phyloP scores from a whole-genome alignment of 2,113 vertebrate genomes.

The Oceanodroma tethys region DNA sequence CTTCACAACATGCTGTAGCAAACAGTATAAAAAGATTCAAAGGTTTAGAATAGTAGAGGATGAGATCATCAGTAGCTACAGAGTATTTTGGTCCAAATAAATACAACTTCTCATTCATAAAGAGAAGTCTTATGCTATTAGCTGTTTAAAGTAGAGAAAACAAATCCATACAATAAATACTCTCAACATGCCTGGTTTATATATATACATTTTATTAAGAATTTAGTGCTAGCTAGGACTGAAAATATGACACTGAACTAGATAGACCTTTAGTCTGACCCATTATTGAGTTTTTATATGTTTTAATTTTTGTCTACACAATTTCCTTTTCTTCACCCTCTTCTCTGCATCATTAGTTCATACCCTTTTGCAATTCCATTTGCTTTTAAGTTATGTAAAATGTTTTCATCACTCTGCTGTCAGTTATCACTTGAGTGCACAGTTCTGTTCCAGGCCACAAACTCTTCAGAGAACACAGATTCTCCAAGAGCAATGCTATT shows the following conservation, averaged over 20 bases:
- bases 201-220: neutral
- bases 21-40: neutral
- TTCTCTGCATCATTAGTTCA: neutral
- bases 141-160: neutral
- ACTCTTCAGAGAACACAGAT: neutral
- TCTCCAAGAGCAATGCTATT: neutral
- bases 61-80: neutral
- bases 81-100: neutral
- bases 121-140: neutral
- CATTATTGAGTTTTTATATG: neutral
- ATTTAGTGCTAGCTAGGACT: neutral
- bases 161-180: neutral
- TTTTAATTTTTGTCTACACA: neutral
- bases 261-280: neutral
- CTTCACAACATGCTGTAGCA: neutral
- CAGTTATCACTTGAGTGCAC: neutral
- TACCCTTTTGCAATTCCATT: neutral
- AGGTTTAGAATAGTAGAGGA: neutral
- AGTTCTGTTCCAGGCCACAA: neutral
- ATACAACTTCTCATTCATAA: neutral
- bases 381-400: slow-evolving; percentile 11
- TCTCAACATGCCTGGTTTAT: neutral
- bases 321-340: neutral
- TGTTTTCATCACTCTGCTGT: neutral
- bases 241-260: neutral